phyloP scores from a whole-genome alignment of 2,888 invertebrate species.

The Pollenia amentaria region DNA sequence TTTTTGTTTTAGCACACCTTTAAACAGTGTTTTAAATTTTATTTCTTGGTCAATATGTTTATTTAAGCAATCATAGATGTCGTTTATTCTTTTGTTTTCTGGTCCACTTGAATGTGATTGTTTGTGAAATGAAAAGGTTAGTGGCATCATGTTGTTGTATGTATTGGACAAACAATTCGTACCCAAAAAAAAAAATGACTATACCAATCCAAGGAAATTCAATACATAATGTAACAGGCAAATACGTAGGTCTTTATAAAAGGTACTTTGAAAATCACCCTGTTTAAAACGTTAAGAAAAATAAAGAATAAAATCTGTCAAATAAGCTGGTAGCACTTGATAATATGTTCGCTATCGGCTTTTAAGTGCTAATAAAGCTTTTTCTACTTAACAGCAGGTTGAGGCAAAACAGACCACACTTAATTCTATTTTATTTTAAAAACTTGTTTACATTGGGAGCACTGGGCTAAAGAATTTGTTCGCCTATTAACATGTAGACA shows the following conservation, averaged over 20 bases:
- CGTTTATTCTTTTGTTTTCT: constrained; percentile 37
- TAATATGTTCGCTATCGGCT: too few relatives aligned
- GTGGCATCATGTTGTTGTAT: constrained; percentile 36
- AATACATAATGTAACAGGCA: constrained; percentile 19
- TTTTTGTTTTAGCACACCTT: neutral
- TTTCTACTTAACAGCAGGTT: too few relatives aligned
- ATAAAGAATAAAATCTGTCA: too few relatives aligned
- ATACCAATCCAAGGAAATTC: constrained; percentile 23
- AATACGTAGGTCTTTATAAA: neutral
- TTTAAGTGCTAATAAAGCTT: too few relatives aligned
- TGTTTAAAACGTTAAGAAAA: neutral
- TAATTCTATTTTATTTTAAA: too few relatives aligned
- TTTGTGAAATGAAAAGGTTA: constrained; percentile 45
- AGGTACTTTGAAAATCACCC: neutral
- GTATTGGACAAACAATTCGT: neutral
- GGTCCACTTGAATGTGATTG: constrained; percentile 40
- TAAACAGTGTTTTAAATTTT: constrained; percentile 24
- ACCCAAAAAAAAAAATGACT: neutral
- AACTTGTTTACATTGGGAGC: too few relatives aligned
- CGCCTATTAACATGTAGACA: too few relatives aligned
- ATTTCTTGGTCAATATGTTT: constrained; percentile 10
- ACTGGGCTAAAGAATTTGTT: too few relatives aligned
- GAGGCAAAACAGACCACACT: too few relatives aligned
- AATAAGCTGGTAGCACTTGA: too few relatives aligned
- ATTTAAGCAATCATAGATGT: constrained; percentile 11